These are phyloP conservation scores for Drosophila falleni DNA, from an alignment of 2,888 invertebrate genomes.

Conservation along the genomic window DNA sequence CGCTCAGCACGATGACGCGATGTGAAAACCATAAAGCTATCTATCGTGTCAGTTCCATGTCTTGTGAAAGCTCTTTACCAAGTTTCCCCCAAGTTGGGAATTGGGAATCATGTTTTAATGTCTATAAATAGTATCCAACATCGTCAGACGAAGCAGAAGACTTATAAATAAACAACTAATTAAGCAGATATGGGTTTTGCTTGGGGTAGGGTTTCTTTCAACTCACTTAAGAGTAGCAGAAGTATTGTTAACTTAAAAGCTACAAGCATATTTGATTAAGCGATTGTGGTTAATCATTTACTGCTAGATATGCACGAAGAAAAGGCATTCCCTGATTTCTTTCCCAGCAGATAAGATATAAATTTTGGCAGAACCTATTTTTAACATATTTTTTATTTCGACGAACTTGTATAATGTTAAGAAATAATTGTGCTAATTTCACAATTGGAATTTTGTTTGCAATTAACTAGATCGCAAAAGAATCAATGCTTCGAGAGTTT, in stretches of 20 bases:
- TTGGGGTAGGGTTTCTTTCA: slow-evolving; percentile 64
- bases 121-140: slow-evolving; percentile 57
- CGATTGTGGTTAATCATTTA: slow-evolving; percentile 33
- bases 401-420: neutral
- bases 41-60: slow-evolving; percentile 23
- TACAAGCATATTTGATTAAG: slow-evolving; percentile 23
- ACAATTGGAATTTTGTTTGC: neutral
- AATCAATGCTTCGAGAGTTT: neutral
- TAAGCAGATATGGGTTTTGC: slow-evolving; percentile 51
- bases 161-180: slow-evolving; percentile 60
- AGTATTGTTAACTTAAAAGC: slow-evolving; percentile 20
- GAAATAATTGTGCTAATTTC: too few species aligned
- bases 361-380: neutral
- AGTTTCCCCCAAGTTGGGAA: slow-evolving; percentile 30
- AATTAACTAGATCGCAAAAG: neutral
- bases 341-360: slow-evolving; percentile 24
- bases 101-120: slow-evolving; percentile 24
- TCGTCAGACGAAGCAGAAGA: slow-evolving; percentile 17
- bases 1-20: slow-evolving; percentile 40
- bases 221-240: slow-evolving; percentile 7
- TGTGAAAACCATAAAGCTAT: slow-evolving; percentile 32
- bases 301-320: slow-evolving; percentile 26
- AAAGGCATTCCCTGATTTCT: slow-evolving; percentile 12
- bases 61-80: slow-evolving; percentile 35
- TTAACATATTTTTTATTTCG: neutral